Base-by-base conservation (phyloP, 2,797 vertebrate genomes). In the Alauda arvensis region DNA sequence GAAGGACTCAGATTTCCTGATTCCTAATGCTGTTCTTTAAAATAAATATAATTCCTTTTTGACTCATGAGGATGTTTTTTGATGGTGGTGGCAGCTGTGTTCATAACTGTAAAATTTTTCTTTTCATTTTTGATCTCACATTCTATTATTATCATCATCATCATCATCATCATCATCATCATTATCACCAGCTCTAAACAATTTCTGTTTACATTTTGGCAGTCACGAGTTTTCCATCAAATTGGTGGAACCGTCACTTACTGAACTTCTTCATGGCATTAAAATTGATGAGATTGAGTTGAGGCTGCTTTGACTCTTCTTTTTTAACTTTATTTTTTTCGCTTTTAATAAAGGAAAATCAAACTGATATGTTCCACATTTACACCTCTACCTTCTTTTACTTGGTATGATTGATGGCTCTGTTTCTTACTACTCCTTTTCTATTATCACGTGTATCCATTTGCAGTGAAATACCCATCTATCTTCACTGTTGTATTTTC, bases 261-360 rank as follows among this genome's bases (percentile, higher is more conserved):
- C 66, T 77, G 56, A 88, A 94, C 53, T 81, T 87, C 90, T 95
- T 93, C 80, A 60, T 75, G 81, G n/a, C 77, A 91, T 93, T 89
- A 93, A 91, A 96, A 96, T 94, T 85, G 24, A 95, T 94, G 82
- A 93, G 85, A 90, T 53, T 78, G 49, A 89, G 39, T 85, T 76
- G 60, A 85, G 29, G 49, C 42, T 81, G 31, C 74, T 81, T 92
- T 89, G 87, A 74, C 10, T 77, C 25, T 28, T 69, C 69, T 61
- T 72, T 75, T 61, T 51, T 14, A 10, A 52, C 19, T 4, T 29
- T 45, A 18, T 61, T 95, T 81, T 89, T 87, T 85, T 74, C 70
- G 69, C 83, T 92, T 95, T 95, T 95, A 95, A 92, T 96, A 92
- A 95, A 89, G 78, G 91, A 79, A 92, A 92, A 94, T 94, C 86